A percentile compares a stretch with the other conserved stretches of the same genome.
Conservation (phyloP, 1,140 invertebrate genomes). For the Octopus bimaculoides region DNA sequence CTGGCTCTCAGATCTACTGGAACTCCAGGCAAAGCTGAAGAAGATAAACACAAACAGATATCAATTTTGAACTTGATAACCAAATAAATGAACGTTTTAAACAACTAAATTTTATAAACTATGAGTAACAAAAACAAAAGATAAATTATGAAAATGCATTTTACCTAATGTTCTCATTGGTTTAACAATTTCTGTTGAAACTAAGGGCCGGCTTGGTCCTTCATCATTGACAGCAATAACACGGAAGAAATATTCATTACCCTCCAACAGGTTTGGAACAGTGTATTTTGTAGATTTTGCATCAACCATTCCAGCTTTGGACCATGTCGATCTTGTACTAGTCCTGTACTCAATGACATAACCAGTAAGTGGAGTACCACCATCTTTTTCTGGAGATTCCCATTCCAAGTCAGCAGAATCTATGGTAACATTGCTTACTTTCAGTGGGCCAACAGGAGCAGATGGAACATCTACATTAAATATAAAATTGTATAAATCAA, state of each 20-base stretch:
- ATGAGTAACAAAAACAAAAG: no score
- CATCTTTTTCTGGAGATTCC: slow-evolving; percentile 46
- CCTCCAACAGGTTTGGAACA: slow-evolving; percentile 32
- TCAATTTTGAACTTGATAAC: no score
- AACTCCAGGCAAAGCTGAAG: slow-evolving; percentile 72
- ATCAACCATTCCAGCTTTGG: slow-evolving; percentile 66
- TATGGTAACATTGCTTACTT: slow-evolving; percentile 28
- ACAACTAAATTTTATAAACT: no score
- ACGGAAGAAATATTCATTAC: slow-evolving; percentile 37
- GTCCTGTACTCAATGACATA: slow-evolving; percentile 54
- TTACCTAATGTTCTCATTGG: slow-evolving; percentile 91
- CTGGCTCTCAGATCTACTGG: slow-evolving; percentile 69
- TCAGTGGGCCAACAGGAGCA: slow-evolving; percentile 19
- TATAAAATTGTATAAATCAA: no score
- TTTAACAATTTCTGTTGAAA: slow-evolving; percentile 84
- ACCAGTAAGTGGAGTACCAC: slow-evolving; percentile 43
- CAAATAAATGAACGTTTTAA: no score
- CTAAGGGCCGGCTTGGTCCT: slow-evolving; percentile 85
- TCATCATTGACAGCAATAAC: slow-evolving; percentile 93
- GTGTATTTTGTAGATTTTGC: slow-evolving; percentile 58
- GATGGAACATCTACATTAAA: slow-evolving; percentile 12
- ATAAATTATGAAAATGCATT: no score
- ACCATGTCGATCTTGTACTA: slow-evolving; percentile 77
- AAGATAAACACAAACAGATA: slow-evolving; percentile 58
- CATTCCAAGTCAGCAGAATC: slow-evolving; percentile 42